Percentiles rank a stretch among this genome's conserved stretches.
Evolutionary conservation across 2,888 invertebrate genomes (phyloP).

Genomic region (Aleiodes leptofemur): DNA sequence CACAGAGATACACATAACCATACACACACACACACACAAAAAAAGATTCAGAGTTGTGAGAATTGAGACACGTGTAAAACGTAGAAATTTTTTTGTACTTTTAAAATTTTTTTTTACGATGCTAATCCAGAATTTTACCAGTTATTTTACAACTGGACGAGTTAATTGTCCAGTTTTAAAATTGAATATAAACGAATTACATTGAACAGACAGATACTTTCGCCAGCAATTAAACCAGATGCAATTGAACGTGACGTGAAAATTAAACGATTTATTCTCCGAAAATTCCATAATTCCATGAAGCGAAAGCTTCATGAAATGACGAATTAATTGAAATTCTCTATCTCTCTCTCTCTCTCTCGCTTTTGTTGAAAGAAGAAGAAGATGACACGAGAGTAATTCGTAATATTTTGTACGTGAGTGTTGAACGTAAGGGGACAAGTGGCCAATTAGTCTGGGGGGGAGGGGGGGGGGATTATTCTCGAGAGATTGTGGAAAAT

Average conservation of each 20-base stretch:
- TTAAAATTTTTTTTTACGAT: conserved; percentile 18
- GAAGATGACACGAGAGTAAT: not conserved
- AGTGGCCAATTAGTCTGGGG: conserved; percentile 29
- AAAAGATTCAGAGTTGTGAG: too few relatives aligned
- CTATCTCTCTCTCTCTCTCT: too few relatives aligned
- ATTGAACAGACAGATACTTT: too few relatives aligned
- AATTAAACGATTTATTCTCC: not conserved
- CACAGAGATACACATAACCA: not conserved
- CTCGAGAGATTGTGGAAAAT: not conserved
- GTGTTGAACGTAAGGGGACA: not conserved
- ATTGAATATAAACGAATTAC: not conserved
- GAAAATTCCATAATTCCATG: conserved; percentile 15
- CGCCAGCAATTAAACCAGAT: not conserved
- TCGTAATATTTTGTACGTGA: conserved; percentile 2
- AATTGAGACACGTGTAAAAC: conserved; percentile 6
- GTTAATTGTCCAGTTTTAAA: not conserved
- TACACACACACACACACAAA: too few relatives aligned
- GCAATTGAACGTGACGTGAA: conserved; percentile 16
- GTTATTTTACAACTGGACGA: not conserved
- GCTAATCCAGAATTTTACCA: not conserved
- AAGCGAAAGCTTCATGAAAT: not conserved
- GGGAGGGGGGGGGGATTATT: not conserved
- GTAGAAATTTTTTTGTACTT: conserved; percentile 9
- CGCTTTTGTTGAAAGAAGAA: too few relatives aligned
- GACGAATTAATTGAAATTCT: conserved; percentile 7